Percentiles rank a stretch among this genome's conserved stretches.
These are phyloP conservation scores for Platygyra sinensis DNA, from an alignment of 64 coral and sea anemone species.

Conservation along the genomic window DNA sequence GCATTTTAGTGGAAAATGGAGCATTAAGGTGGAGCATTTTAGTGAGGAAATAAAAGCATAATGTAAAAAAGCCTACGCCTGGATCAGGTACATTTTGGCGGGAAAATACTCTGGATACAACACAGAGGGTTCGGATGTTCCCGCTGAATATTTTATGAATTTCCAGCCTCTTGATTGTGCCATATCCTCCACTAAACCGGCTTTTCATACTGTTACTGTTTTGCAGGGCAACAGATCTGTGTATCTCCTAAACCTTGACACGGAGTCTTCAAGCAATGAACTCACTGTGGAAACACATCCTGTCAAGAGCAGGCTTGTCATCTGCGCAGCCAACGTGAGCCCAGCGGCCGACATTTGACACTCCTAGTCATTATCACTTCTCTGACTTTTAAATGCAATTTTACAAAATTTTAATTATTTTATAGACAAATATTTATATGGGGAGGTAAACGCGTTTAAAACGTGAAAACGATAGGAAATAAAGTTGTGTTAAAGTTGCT, in stretches of 20 bases:
- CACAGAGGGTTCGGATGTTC: too few species aligned
- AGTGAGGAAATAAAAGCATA: too few species aligned
- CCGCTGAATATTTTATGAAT: too few species aligned
- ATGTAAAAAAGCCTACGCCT: too few species aligned
- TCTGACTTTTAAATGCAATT: not conserved
- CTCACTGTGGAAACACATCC: conserved; percentile 50
- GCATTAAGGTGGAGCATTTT: too few species aligned
- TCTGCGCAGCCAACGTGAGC: conserved; percentile 38
- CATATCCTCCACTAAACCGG: not conserved
- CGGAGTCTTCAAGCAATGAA: conserved; percentile 21
- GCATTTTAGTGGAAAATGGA: too few species aligned
- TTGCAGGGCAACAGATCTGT: conserved; percentile 71
- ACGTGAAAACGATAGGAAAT: not conserved
- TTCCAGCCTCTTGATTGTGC: too few species aligned
- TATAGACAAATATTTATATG: not conserved
- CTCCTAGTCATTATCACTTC: not conserved
- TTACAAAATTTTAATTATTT: not conserved
- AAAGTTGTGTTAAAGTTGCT: too few species aligned
- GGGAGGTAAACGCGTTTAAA: not conserved
- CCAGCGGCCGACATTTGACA: not conserved
- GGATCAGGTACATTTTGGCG: too few species aligned
- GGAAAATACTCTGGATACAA: too few species aligned
- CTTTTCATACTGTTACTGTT: not conserved
- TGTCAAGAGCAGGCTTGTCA: conserved; percentile 29
- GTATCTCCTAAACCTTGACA: conserved; percentile 53